Percentiles rank a stretch among this genome's conserved stretches.
Conservation (phyloP, 35 echinoderm and acorn worm genomes). For the Diadema setosum region DNA sequence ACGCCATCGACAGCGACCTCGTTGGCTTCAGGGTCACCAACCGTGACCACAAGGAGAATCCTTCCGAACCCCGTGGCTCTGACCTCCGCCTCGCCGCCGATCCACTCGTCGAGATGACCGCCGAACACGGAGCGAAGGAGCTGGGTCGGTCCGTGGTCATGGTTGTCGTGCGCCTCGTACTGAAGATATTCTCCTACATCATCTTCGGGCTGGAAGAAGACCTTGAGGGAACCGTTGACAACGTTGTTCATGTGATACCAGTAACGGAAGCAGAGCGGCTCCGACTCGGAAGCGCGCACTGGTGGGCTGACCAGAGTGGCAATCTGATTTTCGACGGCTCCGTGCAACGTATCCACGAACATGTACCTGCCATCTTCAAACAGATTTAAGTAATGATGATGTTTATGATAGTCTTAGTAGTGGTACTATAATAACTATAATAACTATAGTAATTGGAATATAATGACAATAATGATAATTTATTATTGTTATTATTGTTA, state of each 20-base stretch:
- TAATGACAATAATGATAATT: too few species aligned
- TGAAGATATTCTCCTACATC: too few species aligned
- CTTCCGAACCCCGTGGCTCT: background rate
- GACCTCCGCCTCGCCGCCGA: background rate
- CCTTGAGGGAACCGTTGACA: background rate
- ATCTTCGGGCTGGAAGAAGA: background rate
- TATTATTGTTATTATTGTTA: too few species aligned
- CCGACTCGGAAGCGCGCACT: background rate
- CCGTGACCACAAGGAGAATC: background rate
- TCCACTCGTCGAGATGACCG: background rate
- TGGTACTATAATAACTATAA: too few species aligned
- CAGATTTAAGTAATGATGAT: too few species aligned
- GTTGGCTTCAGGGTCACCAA: background rate
- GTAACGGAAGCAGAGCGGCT: background rate
- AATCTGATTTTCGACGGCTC: too few species aligned
- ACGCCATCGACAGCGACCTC: background rate
- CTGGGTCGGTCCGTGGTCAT: too few species aligned
- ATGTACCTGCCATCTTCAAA: too few species aligned
- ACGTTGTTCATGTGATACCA: background rate
- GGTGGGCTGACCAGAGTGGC: background rate
- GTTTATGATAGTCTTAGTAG: too few species aligned
- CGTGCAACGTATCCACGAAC: too few species aligned
- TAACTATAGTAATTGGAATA: too few species aligned
- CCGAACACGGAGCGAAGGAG: background rate
- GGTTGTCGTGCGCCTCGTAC: too few species aligned